phyloP scores from a whole-genome alignment of 2,888 invertebrate genomes.

The Temnothorax rugatulus region DNA sequence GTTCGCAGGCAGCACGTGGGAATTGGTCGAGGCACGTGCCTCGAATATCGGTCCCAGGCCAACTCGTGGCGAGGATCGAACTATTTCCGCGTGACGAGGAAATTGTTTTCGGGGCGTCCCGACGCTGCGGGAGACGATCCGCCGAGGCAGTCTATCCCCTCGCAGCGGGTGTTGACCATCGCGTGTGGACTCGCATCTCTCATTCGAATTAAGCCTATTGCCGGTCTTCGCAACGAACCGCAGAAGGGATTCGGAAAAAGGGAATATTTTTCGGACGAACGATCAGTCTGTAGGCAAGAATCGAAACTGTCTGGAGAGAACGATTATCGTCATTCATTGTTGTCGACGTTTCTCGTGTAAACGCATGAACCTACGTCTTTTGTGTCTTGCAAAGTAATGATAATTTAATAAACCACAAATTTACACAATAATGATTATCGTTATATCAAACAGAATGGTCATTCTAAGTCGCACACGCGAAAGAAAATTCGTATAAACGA shows the following conservation, averaged over 20 bases:
- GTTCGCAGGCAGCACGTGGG: slow-evolving; percentile 65
- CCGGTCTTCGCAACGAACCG: neutral
- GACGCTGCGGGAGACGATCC: slow-evolving; percentile 81
- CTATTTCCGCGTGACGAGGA: slow-evolving; percentile 84
- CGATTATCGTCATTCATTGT: slow-evolving; percentile 22
- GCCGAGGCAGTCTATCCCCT: slow-evolving; percentile 70
- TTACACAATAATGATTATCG: neutral
- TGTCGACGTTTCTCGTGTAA: neutral
- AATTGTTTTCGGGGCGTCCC: slow-evolving; percentile 79
- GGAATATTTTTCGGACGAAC: slow-evolving; percentile 1
- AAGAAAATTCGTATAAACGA: neutral
- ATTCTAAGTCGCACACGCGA: neutral
- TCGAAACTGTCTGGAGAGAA: neutral
- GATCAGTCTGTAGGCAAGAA: neutral
- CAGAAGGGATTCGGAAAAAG: neutral
- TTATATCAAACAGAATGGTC: neutral
- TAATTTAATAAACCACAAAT: slow-evolving; percentile 8
- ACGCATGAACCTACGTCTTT: slow-evolving; percentile 1
- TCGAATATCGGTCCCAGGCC: slow-evolving; percentile 72
- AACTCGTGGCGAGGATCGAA: slow-evolving; percentile 80
- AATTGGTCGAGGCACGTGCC: slow-evolving; percentile 80
- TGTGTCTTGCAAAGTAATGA: neutral
- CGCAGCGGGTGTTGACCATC: slow-evolving; percentile 79
- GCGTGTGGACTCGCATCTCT: slow-evolving; percentile 69
- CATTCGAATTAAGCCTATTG: slow-evolving; percentile 10